Evolutionary conservation across 1,140 invertebrate species (phyloP).

Genomic region (Drosophila rufa): DNA sequence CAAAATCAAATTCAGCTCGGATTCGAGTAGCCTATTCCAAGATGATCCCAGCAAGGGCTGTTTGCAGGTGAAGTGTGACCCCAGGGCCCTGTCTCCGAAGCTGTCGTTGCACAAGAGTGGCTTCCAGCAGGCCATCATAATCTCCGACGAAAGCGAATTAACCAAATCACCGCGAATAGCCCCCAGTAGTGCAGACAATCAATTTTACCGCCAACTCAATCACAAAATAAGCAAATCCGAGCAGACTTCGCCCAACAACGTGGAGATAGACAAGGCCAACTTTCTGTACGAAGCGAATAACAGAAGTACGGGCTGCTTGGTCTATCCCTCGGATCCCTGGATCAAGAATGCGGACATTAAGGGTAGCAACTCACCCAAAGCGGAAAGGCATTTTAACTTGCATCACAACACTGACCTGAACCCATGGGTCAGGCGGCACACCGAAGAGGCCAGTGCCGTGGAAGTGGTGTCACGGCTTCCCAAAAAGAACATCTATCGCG

Average conservation of each 20-base stretch:
- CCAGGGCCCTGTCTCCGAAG: conserved; percentile 21
- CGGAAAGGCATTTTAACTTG: conserved; percentile 30
- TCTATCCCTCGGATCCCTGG: conserved; percentile 83
- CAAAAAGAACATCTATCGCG: conserved; percentile 36
- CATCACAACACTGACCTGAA: conserved; percentile 30
- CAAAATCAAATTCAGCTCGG: conserved; percentile 35
- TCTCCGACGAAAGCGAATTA: conserved; percentile 43
- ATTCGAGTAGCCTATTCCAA: conserved; percentile 15
- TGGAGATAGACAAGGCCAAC: conserved; percentile 61
- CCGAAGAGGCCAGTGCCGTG: conserved; percentile 13
- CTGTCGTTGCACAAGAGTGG: conserved; percentile 34
- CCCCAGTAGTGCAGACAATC: conserved; percentile 56
- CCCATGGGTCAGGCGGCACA: conserved; percentile 68
- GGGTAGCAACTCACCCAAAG: conserved; percentile 3
- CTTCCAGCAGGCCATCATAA: conserved; percentile 47
- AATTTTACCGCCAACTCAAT: conserved; percentile 41
- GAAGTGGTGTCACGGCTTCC: conserved; percentile 6
- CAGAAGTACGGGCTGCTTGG: conserved; percentile 73
- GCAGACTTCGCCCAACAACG: conserved; percentile 81
- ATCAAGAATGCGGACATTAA: conserved; percentile 72
- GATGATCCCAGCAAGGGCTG: conserved; percentile 17
- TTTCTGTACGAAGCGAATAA: conserved; percentile 70
- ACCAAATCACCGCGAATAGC: conserved; percentile 20
- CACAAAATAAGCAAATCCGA: conserved; percentile 72
- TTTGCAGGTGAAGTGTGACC: conserved; percentile 33